These are phyloP conservation scores for Tetragonula carbonaria DNA, from an alignment of 2,888 invertebrate species.

Conservation along the genomic window DNA sequence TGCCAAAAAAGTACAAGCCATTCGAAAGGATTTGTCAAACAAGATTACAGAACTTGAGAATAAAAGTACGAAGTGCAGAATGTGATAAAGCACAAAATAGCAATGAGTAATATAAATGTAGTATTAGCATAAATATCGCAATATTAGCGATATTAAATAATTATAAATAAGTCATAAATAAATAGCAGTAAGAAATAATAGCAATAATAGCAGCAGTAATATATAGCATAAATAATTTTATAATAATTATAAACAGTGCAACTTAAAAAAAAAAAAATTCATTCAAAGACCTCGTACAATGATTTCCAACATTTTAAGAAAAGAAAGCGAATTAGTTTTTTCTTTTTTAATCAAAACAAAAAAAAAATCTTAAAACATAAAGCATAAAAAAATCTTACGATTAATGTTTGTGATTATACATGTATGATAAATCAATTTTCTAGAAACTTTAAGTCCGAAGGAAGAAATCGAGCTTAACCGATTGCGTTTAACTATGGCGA, in stretches of 20 bases:
- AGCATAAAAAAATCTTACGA: not conserved
- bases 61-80: conserved; percentile 24
- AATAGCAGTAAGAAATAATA: too few relatives aligned
- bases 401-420: not conserved
- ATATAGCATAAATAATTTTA: too few relatives aligned
- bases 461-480: conserved; percentile 33
- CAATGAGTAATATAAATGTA: not conserved
- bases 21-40: conserved; percentile 23
- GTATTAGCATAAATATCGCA: not conserved
- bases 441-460: conserved; percentile 33
- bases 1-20: conserved; percentile 11
- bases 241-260: too few relatives aligned
- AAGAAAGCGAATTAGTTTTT: not conserved
- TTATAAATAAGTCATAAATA: too few relatives aligned
- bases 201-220: too few relatives aligned
- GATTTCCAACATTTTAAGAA: not conserved
- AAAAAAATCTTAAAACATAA: not conserved
- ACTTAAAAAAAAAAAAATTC: too few relatives aligned
- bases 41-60: conserved; percentile 30
- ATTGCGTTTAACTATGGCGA: conserved; percentile 22
- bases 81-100: not conserved
- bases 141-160: too few relatives aligned
- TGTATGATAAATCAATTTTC: conserved; percentile 1
- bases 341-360: not conserved
- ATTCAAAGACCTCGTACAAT: not conserved